Percentiles rank a stretch among this genome's conserved stretches.
phyloP scores from a whole-genome alignment of 2,888 invertebrate species.

The Rhogogaster chlorosoma region DNA sequence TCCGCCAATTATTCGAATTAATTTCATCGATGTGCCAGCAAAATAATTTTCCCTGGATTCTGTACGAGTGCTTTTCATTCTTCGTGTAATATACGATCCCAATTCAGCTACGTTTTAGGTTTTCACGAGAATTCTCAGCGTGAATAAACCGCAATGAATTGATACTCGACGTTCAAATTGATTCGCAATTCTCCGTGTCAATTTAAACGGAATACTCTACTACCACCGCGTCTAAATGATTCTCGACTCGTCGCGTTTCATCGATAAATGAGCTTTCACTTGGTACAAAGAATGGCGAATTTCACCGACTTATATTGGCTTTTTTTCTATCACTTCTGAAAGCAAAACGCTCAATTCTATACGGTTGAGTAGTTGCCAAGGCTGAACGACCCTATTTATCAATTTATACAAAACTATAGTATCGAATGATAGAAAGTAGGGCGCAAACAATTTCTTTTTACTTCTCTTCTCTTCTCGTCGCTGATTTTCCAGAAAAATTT shows the following conservation, averaged over 20 bases:
- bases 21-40: background rate
- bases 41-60: background rate
- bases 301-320: background rate
- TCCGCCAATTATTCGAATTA: slow-evolving; percentile 2
- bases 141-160: slow-evolving; percentile 6
- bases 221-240: background rate
- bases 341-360: background rate
- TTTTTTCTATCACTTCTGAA: background rate
- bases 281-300: background rate
- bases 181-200: background rate
- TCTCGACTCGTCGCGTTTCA: background rate
- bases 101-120: background rate
- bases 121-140: slow-evolving; percentile 12
- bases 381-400: background rate
- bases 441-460: background rate
- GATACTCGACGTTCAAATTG: slow-evolving; percentile 15
- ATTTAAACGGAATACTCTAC: slow-evolving; percentile 1
- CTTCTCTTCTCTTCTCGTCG: background rate
- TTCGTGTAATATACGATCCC: background rate
- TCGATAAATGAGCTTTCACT: background rate
- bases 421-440: background rate
- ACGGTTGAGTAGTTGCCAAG: background rate
- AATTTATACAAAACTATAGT: background rate
- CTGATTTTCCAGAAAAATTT: background rate
- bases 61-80: background rate